A percentile compares a stretch with the other conserved stretches of the same genome.
phyloP scores from a whole-genome alignment of 2,113 vertebrate species.

The Pardalotus punctatus region DNA sequence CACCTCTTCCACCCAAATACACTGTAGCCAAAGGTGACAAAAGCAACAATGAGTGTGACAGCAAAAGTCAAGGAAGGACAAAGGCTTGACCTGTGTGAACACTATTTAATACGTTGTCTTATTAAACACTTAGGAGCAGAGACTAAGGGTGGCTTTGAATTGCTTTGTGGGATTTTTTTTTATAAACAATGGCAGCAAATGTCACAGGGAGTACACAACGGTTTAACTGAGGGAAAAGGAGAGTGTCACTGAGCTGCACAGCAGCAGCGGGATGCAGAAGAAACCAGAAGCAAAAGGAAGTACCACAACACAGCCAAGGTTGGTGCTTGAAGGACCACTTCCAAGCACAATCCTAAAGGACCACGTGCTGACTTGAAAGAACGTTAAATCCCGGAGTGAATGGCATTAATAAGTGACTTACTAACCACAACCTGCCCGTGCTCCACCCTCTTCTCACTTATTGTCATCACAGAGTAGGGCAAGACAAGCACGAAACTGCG shows the following conservation, averaged over 20 bases:
- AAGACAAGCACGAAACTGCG: rapidly evolving
- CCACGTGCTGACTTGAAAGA: not conserved
- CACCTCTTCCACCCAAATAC: not conserved
- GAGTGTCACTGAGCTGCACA: not conserved
- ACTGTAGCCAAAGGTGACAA: not conserved
- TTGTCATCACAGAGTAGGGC: rapidly evolving
- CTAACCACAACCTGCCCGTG: not conserved
- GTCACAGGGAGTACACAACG: not conserved
- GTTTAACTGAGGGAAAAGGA: not conserved
- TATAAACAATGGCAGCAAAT: not conserved
- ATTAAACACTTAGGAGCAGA: not conserved
- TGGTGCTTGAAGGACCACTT: not conserved
- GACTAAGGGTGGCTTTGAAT: not conserved
- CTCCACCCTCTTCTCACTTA: not conserved
- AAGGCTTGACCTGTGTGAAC: rapidly evolving
- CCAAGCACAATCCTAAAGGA: not conserved
- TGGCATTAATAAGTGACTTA: rapidly evolving
- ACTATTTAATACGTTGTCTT: not conserved
- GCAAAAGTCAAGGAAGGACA: not conserved
- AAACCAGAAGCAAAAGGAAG: not conserved
- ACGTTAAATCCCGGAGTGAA: too few relatives aligned
- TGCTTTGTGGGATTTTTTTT: not conserved
- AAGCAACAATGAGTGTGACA: rapidly evolving
- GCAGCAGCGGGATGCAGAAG: not conserved
- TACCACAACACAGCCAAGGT: not conserved